Percentiles rank a stretch among this genome's conserved stretches.
These are phyloP conservation scores for Physocephala rufipes DNA, from an alignment of 2,888 invertebrate genomes.

Conservation along the genomic window DNA sequence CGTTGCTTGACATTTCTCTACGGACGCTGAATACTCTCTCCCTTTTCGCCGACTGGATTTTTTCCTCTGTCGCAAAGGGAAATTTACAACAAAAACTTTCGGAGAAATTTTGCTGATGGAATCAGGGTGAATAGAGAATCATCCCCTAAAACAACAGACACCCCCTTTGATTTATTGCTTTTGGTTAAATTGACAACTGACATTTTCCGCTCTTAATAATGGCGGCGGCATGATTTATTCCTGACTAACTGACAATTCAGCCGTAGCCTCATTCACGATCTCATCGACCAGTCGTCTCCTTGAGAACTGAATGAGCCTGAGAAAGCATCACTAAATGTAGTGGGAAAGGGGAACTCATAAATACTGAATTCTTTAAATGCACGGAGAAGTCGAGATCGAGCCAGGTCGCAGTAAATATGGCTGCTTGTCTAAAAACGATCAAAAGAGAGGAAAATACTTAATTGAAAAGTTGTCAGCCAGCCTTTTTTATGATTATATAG, in stretches of 20 bases:
- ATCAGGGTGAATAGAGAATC: background rate
- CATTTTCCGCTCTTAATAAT: slow-evolving; percentile 34
- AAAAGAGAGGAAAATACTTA: slow-evolving; percentile 33
- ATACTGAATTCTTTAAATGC: no score
- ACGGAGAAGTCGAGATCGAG: slow-evolving; percentile 1
- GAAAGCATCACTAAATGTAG: background rate
- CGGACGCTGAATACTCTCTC: slow-evolving; percentile 5
- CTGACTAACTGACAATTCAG: slow-evolving; percentile 50
- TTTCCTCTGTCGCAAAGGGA: slow-evolving; percentile 9
- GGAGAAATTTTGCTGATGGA: background rate
- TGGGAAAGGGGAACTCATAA: slow-evolving; percentile 35
- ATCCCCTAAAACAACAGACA: slow-evolving; percentile 31
- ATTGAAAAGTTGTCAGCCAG: slow-evolving; percentile 30
- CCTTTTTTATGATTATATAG: slow-evolving; percentile 9
- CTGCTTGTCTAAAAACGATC: slow-evolving; percentile 17
- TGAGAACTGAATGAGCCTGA: slow-evolving; percentile 1
- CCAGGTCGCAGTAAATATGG: slow-evolving; percentile 19
- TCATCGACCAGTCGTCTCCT: slow-evolving; percentile 32
- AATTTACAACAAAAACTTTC: background rate
- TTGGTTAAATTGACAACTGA: slow-evolving; percentile 41
- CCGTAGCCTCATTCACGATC: slow-evolving; percentile 6
- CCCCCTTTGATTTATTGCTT: slow-evolving; percentile 49
- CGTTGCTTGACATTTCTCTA: slow-evolving; percentile 21
- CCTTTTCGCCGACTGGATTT: slow-evolving; percentile 5
- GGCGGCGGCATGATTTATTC: slow-evolving; percentile 45